A percentile compares a stretch with the other conserved stretches of the same genome.
phyloP scores from a whole-genome alignment of 2,113 vertebrate genomes.

The Casuarius casuarius region DNA sequence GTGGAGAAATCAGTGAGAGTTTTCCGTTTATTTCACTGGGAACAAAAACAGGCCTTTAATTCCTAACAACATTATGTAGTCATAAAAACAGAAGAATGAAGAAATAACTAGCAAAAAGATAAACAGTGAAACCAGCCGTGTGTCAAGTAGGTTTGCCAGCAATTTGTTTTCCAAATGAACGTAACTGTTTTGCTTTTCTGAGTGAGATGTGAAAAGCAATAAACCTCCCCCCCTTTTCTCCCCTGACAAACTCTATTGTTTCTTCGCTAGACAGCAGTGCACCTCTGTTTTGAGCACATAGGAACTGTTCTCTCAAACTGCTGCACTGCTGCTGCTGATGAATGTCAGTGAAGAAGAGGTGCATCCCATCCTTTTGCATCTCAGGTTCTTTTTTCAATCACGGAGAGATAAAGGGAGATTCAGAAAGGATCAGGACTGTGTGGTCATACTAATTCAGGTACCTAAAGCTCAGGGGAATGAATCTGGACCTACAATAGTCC shows the following conservation, averaged over 20 bases:
- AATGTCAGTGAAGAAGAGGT: neutral
- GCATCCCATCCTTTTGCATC: neutral
- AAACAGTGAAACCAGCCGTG: neutral
- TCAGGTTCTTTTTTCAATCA: neutral
- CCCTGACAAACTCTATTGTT: neutral
- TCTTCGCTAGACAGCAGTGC: fast-evolving
- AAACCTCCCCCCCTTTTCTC: neutral
- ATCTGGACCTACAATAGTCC: neutral
- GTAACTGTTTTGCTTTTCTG: neutral
- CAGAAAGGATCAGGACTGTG: fast-evolving
- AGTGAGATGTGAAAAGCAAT: neutral
- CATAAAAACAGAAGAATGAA: neutral
- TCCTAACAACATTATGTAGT: neutral
- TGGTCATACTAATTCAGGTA: neutral
- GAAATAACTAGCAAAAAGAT: neutral
- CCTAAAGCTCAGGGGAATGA: fast-evolving
- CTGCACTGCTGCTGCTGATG: neutral
- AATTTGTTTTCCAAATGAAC: neutral
- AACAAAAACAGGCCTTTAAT: neutral
- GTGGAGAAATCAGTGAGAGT: neutral
- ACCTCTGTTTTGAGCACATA: neutral
- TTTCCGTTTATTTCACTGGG: neutral
- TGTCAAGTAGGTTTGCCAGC: neutral
- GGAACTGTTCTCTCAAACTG: neutral
- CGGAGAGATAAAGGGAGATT: neutral